Percentiles rank a stretch among this genome's conserved stretches.
Evolutionary conservation across 1,140 invertebrate genomes (phyloP).

Genomic region (Bombus soroeensis): DNA sequence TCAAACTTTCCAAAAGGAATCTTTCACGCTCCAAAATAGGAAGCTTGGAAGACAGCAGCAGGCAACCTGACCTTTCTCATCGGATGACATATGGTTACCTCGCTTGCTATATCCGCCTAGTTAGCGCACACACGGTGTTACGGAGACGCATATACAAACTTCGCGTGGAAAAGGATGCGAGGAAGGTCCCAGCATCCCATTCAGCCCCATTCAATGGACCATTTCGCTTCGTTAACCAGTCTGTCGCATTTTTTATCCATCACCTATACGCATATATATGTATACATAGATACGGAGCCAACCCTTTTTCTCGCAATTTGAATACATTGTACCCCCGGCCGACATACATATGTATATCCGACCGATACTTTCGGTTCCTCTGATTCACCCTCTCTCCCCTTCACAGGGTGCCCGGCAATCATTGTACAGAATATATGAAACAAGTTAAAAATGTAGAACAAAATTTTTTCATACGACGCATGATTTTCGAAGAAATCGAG

Average conservation of each 20-base stretch:
- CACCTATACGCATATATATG: constrained; percentile 57
- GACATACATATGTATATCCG: constrained; percentile 82
- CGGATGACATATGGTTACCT: constrained; percentile 18
- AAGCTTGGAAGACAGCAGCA: neutral
- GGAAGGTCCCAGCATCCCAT: constrained; percentile 80
- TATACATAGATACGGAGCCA: constrained; percentile 71
- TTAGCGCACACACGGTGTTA: constrained; percentile 71
- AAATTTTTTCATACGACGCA: no score
- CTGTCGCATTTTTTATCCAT: constrained; percentile 81
- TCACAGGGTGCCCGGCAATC: neutral
- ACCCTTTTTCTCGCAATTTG: constrained; percentile 82
- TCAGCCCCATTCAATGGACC: constrained; percentile 81
- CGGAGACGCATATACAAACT: constrained; percentile 62
- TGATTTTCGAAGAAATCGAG: no score
- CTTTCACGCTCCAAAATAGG: neutral
- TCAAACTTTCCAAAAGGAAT: neutral
- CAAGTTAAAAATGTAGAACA: neutral
- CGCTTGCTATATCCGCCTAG: constrained; percentile 77
- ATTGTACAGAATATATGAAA: neutral
- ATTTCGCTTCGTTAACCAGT: constrained; percentile 83
- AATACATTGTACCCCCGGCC: constrained; percentile 82
- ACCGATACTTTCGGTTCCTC: constrained; percentile 76
- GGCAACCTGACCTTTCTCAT: constrained; percentile 17
- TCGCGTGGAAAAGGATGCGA: constrained; percentile 60
- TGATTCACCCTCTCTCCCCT: constrained; percentile 2